Conservation (phyloP, 2,797 vertebrate genomes). For the Xiphophorus birchmanni region DNA sequence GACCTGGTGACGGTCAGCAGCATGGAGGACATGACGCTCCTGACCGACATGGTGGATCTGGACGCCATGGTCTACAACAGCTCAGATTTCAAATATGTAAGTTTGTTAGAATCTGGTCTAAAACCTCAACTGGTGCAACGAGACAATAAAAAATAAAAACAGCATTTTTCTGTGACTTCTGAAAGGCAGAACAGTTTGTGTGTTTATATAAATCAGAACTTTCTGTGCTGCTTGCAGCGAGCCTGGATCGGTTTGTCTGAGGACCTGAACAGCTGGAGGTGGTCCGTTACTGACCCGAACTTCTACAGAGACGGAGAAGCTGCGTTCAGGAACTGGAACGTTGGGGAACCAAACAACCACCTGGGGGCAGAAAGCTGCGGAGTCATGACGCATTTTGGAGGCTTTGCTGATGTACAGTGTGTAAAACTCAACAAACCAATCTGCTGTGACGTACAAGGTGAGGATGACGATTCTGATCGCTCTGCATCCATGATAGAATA, state of each 20-base stretch:
- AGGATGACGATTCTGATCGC: background rate
- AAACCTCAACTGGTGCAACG: no score
- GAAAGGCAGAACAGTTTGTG: background rate
- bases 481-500: background rate
- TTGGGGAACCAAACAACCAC: background rate
- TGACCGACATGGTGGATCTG: conserved; percentile 6
- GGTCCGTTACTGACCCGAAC: conserved; percentile 37
- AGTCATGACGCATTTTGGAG: background rate
- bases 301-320: conserved; percentile 8
- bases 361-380: background rate
- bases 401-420: rapidly evolving
- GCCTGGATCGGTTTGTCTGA: conserved; percentile 58
- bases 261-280: conserved; percentile 38
- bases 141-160: no score
- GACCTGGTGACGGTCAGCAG: conserved; percentile 41
- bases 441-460: conserved; percentile 40
- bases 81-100: background rate
- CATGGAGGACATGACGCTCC: conserved; percentile 21
- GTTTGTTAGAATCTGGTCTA: background rate
- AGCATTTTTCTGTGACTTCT: background rate
- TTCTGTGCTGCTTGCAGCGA: background rate
- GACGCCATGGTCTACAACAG: background rate
- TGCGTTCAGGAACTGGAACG: conserved; percentile 15
- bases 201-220: background rate
- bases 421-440: rapidly evolving